Conservation (phyloP, 2,113 vertebrate genomes). For the Puffinus mauretanicus region DNA sequence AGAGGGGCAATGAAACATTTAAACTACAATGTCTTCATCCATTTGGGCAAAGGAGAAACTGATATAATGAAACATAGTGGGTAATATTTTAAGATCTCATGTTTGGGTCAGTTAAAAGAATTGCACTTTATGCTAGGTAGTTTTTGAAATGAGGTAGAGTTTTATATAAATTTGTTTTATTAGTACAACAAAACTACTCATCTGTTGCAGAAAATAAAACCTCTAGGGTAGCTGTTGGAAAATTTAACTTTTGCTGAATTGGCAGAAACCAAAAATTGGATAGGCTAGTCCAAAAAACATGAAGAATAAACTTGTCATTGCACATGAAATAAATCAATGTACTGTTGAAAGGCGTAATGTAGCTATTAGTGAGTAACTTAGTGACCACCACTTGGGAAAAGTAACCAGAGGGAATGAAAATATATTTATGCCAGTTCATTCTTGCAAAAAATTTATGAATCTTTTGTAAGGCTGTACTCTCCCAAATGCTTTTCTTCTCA, state of each 20-base stretch:
- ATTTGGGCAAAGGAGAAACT: neutral
- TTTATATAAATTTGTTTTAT: neutral
- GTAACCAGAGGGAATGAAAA: slow-evolving; percentile 8
- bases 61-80: neutral
- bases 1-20: neutral
- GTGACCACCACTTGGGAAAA: neutral
- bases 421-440: neutral
- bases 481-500: neutral
- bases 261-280: neutral
- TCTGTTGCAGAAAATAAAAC: neutral
- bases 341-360: neutral
- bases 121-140: neutral
- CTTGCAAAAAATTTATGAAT: neutral
- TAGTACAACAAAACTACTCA: neutral
- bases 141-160: neutral
- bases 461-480: neutral
- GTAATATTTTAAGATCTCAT: neutral
- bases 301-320: neutral
- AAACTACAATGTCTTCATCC: neutral
- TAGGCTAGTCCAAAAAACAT: neutral
- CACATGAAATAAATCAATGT: slow-evolving; percentile 4
- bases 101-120: neutral
- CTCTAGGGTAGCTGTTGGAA: neutral
- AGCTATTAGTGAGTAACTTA: slow-evolving; percentile 26
- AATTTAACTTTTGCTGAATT: slow-evolving; percentile 11